These are phyloP conservation scores for Drosophila ficusphila DNA, from an alignment of 1,140 invertebrate genomes.

Conservation along the genomic window DNA sequence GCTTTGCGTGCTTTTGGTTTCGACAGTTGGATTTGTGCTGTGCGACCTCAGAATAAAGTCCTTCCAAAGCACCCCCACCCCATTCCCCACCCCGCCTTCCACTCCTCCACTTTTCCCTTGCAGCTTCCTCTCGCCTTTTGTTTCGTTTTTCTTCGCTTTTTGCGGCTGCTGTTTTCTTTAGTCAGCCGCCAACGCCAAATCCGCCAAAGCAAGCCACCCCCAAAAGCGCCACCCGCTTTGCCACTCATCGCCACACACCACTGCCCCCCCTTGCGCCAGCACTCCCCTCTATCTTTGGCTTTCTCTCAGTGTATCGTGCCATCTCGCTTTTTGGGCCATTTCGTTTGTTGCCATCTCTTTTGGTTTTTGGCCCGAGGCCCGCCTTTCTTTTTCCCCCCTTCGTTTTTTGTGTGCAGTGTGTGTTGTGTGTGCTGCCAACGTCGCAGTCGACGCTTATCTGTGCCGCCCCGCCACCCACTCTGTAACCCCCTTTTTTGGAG, in stretches of 20 bases:
- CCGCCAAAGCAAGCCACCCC: conserved; percentile 50
- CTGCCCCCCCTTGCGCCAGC: background rate
- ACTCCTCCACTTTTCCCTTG: background rate
- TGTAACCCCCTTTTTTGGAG: background rate
- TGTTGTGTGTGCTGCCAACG: conserved; percentile 19
- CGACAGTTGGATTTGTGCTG: conserved; percentile 78
- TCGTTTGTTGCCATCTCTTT: conserved; percentile 55
- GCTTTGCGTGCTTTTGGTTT: conserved; percentile 80
- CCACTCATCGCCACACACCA: no score
- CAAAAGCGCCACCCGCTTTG: conserved; percentile 1
- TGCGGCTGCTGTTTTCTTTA: conserved; percentile 65
- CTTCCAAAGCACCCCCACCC: background rate
- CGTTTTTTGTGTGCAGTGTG: conserved; percentile 9
- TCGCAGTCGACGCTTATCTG: conserved; percentile 60
- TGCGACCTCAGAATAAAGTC: conserved; percentile 70
- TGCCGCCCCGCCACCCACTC: conserved; percentile 2
- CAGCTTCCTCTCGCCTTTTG: conserved; percentile 68
- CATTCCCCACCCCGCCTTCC: background rate
- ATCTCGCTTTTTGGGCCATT: conserved; percentile 35
- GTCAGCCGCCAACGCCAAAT: conserved; percentile 73
- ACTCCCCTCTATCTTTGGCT: conserved; percentile 7
- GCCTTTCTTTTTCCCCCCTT: conserved; percentile 40
- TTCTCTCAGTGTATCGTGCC: conserved; percentile 21
- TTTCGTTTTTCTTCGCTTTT: conserved; percentile 46
- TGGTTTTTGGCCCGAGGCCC: conserved; percentile 44